These are phyloP conservation scores for Aleiodes leptofemur DNA, from an alignment of 2,888 invertebrate species.

Conservation along the genomic window DNA sequence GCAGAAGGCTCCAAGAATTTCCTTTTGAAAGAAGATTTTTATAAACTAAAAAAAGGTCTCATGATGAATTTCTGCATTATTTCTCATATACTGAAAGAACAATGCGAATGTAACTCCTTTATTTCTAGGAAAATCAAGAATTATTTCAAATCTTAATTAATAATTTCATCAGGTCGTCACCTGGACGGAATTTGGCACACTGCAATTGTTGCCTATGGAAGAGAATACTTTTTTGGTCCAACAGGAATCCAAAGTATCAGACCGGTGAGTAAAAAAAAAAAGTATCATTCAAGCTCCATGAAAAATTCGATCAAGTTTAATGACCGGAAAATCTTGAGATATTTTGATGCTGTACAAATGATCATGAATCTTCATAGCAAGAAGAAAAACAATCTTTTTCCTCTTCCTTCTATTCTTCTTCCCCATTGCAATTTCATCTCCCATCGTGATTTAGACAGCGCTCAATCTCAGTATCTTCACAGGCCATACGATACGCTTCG, in stretches of 20 bases:
- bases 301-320: constrained; percentile 20
- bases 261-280: constrained; percentile 81
- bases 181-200: constrained; percentile 97
- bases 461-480: constrained; percentile 52
- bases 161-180: constrained; percentile 81
- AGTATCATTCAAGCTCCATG: constrained; percentile 8
- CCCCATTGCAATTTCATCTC: not conserved
- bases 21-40: too few species aligned
- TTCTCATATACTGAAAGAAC: too few species aligned
- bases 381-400: too few species aligned
- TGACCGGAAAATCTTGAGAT: constrained; percentile 15
- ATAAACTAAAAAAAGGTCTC: too few species aligned
- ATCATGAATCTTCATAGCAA: too few species aligned
- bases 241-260: constrained; percentile 86
- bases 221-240: constrained; percentile 92
- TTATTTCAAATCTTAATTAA: constrained; percentile 17
- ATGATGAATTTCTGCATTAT: too few species aligned
- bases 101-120: not conserved
- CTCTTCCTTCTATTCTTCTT: constrained; percentile 24
- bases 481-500: constrained; percentile 71
- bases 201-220: constrained; percentile 89
- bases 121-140: not conserved
- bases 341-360: too few species aligned
- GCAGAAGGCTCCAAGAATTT: too few species aligned
- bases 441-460: not conserved